Evolutionary conservation across 2,888 invertebrate species (phyloP).

Genomic region (Ganaspis brasiliensis): DNA sequence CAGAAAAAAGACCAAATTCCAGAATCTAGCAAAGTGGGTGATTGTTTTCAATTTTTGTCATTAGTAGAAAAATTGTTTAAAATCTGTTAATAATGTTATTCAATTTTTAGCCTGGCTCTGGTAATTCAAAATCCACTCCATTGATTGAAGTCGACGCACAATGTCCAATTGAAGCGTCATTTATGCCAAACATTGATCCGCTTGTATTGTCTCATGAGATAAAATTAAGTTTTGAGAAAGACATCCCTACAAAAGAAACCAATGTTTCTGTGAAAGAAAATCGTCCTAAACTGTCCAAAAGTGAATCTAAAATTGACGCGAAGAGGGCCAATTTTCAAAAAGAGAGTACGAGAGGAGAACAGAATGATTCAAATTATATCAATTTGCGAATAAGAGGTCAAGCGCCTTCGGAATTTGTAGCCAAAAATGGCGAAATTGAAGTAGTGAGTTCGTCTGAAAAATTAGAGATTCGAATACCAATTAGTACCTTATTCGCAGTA

Average conservation of each 20-base stretch:
- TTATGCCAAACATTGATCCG: conserved; percentile 5
- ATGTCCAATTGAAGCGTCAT: conserved; percentile 2
- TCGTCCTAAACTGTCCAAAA: neutral
- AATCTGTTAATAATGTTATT: neutral
- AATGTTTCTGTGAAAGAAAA: neutral
- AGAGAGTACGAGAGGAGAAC: neutral
- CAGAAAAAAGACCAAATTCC: neutral
- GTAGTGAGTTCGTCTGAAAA: conserved; percentile 64
- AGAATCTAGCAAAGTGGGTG: neutral
- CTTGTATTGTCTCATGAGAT: neutral
- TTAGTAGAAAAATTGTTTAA: too few relatives aligned
- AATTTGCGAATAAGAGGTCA: neutral
- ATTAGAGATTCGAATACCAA: conserved; percentile 65
- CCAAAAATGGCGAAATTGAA: conserved; percentile 59
- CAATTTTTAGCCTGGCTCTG: neutral
- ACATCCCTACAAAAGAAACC: neutral
- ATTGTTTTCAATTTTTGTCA: neutral
- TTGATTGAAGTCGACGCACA: conserved; percentile 60
- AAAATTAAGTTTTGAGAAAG: neutral
- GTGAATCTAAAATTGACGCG: neutral
- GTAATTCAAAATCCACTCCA: conserved; percentile 45
- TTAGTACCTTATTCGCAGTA: neutral
- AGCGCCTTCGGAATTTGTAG: conserved; percentile 26
- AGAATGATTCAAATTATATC: neutral
- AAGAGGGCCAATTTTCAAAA: neutral